phyloP scores from a whole-genome alignment of 2,797 vertebrate genomes.

The Vireo griseus region DNA sequence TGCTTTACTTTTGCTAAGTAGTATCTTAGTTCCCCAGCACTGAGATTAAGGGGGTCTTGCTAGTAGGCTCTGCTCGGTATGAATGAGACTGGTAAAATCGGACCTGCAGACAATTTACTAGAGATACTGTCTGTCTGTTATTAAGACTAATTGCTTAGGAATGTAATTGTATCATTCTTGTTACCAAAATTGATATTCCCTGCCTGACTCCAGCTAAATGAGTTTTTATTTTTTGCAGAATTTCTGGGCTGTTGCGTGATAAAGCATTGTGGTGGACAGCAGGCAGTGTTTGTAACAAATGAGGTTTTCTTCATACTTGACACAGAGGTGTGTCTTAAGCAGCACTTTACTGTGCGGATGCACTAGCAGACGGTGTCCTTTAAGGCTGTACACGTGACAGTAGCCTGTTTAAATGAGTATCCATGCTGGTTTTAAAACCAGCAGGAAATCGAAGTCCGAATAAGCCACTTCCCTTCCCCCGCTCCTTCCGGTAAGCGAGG shows the following conservation, averaged over 20 bases:
- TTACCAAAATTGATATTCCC: conserved; percentile 12
- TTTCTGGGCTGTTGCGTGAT: background rate
- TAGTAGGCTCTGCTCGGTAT: fast-evolving
- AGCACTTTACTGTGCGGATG: background rate
- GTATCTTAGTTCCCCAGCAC: background rate
- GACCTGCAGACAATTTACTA: background rate
- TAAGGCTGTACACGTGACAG: background rate
- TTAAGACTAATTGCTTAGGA: background rate
- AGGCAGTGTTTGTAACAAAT: background rate
- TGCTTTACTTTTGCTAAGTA: background rate
- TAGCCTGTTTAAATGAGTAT: background rate
- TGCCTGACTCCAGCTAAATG: background rate
- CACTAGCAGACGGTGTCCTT: background rate
- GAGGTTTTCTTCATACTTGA: background rate
- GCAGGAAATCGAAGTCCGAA: background rate
- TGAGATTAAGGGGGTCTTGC: background rate
- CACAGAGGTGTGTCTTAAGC: background rate
- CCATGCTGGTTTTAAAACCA: background rate
- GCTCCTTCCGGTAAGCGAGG: background rate
- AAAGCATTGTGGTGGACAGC: background rate
- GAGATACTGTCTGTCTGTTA: background rate
- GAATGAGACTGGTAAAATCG: background rate
- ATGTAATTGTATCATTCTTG: background rate
- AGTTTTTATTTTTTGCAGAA: conserved; percentile 4
- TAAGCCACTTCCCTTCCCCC: background rate